Base-by-base conservation (phyloP, 2,797 vertebrate genomes). In the Geotrypetes seraphini region DNA sequence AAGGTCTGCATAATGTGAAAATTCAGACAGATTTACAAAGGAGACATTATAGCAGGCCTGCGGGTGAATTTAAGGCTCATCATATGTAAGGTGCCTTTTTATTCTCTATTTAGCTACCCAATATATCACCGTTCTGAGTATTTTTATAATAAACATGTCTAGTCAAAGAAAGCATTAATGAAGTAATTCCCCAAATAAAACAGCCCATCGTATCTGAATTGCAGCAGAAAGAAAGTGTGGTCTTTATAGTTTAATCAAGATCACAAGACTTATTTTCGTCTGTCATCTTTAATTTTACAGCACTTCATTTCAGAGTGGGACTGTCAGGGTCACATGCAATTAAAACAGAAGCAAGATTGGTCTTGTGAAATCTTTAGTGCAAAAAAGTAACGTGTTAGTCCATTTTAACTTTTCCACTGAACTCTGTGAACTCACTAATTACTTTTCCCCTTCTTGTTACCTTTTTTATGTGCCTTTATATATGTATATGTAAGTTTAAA, bases 141-240 rank as follows among this genome's bases (percentile, higher is more conserved):
- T 85, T 60, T 75, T 76, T 65, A 73, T 83, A 86, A 91, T 88
- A 90, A 92, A 92, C 89, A 90, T 85, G 75, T 80, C 78, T 78
- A 83, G 84, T 90, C 88, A 90, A 88, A 91, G 86, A 83, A 82
- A 78, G 78, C 79, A 89, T 92, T 87, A 89, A 91, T 78, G 84
- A 83, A 89, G 79, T 81, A 81, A 86, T 84, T 85, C 81, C 84
- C 79, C 77, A 85, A 86, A 86, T 83, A 83, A 86, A 88, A 83
- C 78, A 83, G 78, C 71, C 79, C 83, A 81, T 84, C 75, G 74
- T 77, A 86, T 85, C 75, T 85, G 81, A 86, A 77, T 79, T 83
- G 69, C 76, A 78, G 63, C 78, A 80, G 66, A 78, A 70, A 73
- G 76, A 86, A 84, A 84, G 78, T 79, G 74, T 70, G 63, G 69